Evolutionary conservation across 1,140 invertebrate species (phyloP).

Genomic region (Heterodera schachtii): DNA sequence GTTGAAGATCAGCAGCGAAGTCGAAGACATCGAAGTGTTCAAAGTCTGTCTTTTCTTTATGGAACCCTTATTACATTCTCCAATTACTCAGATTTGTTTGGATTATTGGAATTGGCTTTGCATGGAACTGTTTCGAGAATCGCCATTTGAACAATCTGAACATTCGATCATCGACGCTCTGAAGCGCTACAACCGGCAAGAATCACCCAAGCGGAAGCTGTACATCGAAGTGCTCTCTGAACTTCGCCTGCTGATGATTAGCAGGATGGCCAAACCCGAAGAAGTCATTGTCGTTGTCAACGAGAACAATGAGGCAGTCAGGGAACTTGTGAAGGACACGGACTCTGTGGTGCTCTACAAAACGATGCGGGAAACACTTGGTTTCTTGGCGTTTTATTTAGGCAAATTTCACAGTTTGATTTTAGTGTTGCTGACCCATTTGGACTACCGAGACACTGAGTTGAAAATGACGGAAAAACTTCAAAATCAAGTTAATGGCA

Average conservation of each 20-base stretch:
- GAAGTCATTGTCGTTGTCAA: slow-evolving; percentile 99
- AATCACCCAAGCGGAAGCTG: slow-evolving; percentile 72
- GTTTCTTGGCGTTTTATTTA: not conserved
- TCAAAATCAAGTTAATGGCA: slow-evolving; percentile 96
- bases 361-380: slow-evolving; percentile 96
- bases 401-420: slow-evolving; percentile 46
- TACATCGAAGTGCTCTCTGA: slow-evolving; percentile 81
- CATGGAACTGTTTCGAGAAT: slow-evolving; percentile 82
- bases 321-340: slow-evolving; percentile 99
- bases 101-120: slow-evolving; percentile 97
- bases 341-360: slow-evolving; percentile 99
- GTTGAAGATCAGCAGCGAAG: slow-evolving; percentile 88
- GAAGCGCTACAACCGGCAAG: slow-evolving; percentile 36
- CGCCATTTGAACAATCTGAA: slow-evolving; percentile 71
- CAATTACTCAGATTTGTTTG: slow-evolving; percentile 73
- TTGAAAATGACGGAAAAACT: slow-evolving; percentile 98
- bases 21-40: slow-evolving; percentile 98
- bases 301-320: slow-evolving; percentile 98
- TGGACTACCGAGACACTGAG: slow-evolving; percentile 96
- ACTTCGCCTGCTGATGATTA: slow-evolving; percentile 97
- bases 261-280: slow-evolving; percentile 98
- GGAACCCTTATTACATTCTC: not conserved
- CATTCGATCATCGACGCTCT: slow-evolving; percentile 44
- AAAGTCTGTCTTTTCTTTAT: slow-evolving; percentile 76
- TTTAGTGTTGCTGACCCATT: slow-evolving; percentile 91